Conservation (phyloP, 2,888 invertebrate genomes). For the Horisme vitalbata region DNA sequence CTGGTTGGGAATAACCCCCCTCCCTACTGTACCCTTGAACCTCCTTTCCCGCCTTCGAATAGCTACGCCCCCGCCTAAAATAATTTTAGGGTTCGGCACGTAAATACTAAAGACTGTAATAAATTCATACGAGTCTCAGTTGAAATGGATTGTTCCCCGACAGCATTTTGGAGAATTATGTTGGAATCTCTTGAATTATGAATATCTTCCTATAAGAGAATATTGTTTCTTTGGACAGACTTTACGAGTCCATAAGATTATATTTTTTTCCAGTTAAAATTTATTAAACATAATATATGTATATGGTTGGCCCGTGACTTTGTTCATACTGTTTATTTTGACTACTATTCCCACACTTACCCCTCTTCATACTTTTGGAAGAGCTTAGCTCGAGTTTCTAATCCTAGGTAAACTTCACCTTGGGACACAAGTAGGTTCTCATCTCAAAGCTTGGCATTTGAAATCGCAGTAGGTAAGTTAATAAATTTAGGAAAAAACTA, state of each 20-base stretch:
- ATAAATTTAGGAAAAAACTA: no score
- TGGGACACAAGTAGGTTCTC: no score
- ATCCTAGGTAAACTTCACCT: no score
- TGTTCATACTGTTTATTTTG: no score
- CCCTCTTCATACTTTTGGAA: no score
- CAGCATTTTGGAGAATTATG: slow-evolving; percentile 18
- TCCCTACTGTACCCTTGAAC: slow-evolving; percentile 1
- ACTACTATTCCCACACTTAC: no score
- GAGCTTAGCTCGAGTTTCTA: no score
- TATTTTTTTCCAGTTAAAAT: no score
- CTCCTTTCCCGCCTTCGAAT: slow-evolving; percentile 21
- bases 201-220: slow-evolving; percentile 10
- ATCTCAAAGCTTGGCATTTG: no score
- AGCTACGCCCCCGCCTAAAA: slow-evolving; percentile 32
- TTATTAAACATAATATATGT: no score
- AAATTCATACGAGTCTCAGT: slow-evolving; percentile 27
- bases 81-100: slow-evolving; percentile 34
- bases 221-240: slow-evolving; percentile 16
- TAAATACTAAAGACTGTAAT: slow-evolving; percentile 29
- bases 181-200: slow-evolving; percentile 18
- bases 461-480: no score
- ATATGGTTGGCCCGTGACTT: no score
- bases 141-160: slow-evolving; percentile 25
- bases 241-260: slow-evolving; percentile 10
- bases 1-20: slow-evolving; percentile 36